Conservation (phyloP, 2,888 invertebrate genomes). For the Rhorus exstirpatorius region DNA sequence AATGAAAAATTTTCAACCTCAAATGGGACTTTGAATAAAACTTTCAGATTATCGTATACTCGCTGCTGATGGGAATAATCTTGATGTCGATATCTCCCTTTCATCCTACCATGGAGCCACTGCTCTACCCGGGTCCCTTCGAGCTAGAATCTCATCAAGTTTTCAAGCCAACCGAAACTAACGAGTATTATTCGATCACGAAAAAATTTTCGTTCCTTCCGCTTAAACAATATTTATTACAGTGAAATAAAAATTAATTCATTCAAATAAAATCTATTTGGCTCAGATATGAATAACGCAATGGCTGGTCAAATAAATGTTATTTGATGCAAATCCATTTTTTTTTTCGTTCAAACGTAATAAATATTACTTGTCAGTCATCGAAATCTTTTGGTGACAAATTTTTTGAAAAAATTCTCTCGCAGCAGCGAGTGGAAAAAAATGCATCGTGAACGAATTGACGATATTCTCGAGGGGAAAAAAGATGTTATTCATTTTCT, state of each 20-base stretch:
- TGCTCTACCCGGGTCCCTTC: conserved; percentile 32
- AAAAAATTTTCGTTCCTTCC: background rate
- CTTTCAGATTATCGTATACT: conserved; percentile 55
- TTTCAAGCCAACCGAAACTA: conserved; percentile 48
- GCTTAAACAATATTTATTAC: background rate
- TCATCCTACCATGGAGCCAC: conserved; percentile 28
- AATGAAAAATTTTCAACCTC: background rate
- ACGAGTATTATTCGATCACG: conserved; percentile 8
- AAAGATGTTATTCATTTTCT: conserved; percentile 54
- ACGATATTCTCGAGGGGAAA: conserved; percentile 11
- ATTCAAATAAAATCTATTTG: background rate
- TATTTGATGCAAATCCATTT: background rate
- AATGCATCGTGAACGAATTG: conserved; percentile 32
- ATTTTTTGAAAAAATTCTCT: conserved; percentile 29
- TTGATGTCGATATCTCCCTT: conserved; percentile 63
- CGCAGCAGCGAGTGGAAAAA: conserved; percentile 34
- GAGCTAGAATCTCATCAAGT: conserved; percentile 53
- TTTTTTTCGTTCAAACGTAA: background rate
- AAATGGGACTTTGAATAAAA: conserved; percentile 2
- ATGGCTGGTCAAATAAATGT: background rate
- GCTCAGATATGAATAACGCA: background rate
- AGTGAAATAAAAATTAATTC: background rate
- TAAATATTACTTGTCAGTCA: background rate
- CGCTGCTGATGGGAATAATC: conserved; percentile 54
- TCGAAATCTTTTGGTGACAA: background rate